A percentile compares a stretch with the other conserved stretches of the same genome.
Conservation (phyloP, 2,113 vertebrate species). For the Alces alces region DNA sequence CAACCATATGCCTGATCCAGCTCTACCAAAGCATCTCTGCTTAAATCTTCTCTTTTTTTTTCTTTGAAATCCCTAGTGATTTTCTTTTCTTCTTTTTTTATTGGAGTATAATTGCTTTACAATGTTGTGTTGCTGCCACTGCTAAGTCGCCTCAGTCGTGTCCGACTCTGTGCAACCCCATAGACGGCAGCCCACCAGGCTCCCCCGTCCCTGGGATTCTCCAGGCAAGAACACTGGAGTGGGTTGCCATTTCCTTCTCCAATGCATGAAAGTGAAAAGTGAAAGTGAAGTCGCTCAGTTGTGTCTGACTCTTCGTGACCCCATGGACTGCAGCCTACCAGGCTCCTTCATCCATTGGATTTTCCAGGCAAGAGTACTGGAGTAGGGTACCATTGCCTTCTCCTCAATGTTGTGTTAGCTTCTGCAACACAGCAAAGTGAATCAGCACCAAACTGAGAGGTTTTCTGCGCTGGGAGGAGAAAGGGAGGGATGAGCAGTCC, state of each 20-base stretch:
- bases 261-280: no score
- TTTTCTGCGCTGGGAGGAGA: not conserved
- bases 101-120: not conserved
- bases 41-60: not conserved
- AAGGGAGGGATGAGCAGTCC: not conserved
- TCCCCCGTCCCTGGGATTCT: no score
- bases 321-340: not conserved
- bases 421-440: not conserved
- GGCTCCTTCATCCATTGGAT: not conserved
- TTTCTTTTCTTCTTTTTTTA: not conserved
- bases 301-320: fast-evolving
- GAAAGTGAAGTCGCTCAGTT: not conserved
- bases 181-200: no score
- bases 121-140: not conserved
- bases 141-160: not conserved
- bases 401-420: not conserved
- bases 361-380: not conserved
- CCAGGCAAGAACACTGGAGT: no score
- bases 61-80: not conserved
- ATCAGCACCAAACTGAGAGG: not conserved
- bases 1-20: not conserved
- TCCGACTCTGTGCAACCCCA: no score
- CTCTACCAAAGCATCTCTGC: not conserved
- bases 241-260: no score
- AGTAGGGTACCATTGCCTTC: not conserved